A percentile compares a stretch with the other conserved stretches of the same genome.
These are phyloP conservation scores for Drosophila kanapiae DNA, from an alignment of 1,140 invertebrate species.

Conservation along the genomic window DNA sequence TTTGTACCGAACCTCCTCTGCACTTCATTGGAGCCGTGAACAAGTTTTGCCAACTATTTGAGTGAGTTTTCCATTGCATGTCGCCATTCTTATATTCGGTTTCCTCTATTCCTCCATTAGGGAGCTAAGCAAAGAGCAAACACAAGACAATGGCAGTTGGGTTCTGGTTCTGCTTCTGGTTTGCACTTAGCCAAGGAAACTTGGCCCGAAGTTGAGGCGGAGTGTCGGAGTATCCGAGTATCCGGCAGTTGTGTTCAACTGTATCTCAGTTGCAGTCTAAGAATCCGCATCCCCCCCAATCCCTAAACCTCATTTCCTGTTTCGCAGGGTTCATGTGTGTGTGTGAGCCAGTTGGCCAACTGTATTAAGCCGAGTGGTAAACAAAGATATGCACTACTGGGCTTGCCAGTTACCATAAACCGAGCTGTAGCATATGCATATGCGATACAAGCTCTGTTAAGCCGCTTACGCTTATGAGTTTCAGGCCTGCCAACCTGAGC, in stretches of 20 bases:
- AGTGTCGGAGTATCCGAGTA: constrained; percentile 12
- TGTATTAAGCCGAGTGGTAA: constrained; percentile 47
- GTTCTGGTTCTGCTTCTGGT: constrained; percentile 14
- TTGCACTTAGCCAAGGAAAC: constrained; percentile 56
- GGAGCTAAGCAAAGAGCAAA: constrained; percentile 62
- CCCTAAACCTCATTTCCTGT: constrained; percentile 10
- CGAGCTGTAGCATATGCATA: constrained; percentile 7
- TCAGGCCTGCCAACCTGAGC: constrained; percentile 44
- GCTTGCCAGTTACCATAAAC: constrained; percentile 44
- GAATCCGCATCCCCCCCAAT: constrained; percentile 1
- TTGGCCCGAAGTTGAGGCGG: constrained; percentile 20
- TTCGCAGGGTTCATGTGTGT: constrained; percentile 7
- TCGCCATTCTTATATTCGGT: constrained; percentile 58
- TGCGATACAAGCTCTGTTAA: constrained; percentile 38
- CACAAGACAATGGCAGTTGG: constrained; percentile 71
- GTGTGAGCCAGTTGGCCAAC: constrained; percentile 24
- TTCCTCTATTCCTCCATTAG: constrained; percentile 34
- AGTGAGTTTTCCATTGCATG: constrained; percentile 70
- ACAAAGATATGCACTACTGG: constrained; percentile 31
- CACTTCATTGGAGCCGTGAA: constrained; percentile 76
- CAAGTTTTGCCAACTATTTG: constrained; percentile 74
- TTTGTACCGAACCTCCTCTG: constrained; percentile 21
- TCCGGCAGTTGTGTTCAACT: constrained; percentile 51
- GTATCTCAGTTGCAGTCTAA: constrained; percentile 28
- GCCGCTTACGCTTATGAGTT: constrained; percentile 71